phyloP scores from a whole-genome alignment of 2,888 invertebrate species.

The Drosophila eohydei region DNA sequence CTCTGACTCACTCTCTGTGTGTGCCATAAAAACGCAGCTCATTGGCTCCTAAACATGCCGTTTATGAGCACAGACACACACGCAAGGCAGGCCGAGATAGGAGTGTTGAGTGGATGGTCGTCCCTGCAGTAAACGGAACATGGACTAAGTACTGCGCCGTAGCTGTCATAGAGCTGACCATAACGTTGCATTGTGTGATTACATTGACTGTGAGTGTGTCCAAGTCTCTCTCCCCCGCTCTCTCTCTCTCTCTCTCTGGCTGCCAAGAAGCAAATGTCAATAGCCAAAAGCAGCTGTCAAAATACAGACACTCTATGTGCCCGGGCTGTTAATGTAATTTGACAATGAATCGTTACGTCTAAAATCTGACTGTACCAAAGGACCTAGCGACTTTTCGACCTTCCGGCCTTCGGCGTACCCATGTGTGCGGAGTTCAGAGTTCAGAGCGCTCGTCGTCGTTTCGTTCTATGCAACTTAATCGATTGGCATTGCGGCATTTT shows the following conservation, averaged over 20 bases:
- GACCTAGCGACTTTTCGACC: conserved; percentile 9
- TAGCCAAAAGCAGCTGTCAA: conserved; percentile 76
- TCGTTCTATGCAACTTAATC: conserved; percentile 67
- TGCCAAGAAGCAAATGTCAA: conserved; percentile 71
- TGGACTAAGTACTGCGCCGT: conserved; percentile 48
- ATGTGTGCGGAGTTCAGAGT: conserved; percentile 7
- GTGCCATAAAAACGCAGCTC: conserved; percentile 66
- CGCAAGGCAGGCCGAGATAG: neutral
- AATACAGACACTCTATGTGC: conserved; percentile 59
- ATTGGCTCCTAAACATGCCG: conserved; percentile 65
- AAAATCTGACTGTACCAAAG: conserved; percentile 25
- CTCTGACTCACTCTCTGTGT: neutral
- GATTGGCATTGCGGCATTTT: conserved; percentile 72
- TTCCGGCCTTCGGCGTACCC: neutral
- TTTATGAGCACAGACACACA: conserved; percentile 45
- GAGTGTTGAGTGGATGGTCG: neutral
- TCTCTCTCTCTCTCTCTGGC: conserved; percentile 1
- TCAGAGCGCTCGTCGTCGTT: conserved; percentile 1
- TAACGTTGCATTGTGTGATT: conserved; percentile 48
- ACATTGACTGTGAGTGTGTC: conserved; percentile 9
- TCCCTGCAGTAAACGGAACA: conserved; percentile 43
- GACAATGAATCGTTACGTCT: conserved; percentile 69
- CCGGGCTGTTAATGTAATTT: conserved; percentile 75
- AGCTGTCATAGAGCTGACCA: conserved; percentile 55
- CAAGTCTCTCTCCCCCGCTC: conserved; percentile 9